Conservation (phyloP, 2,888 invertebrate species). For the Morpho deidamia region DNA sequence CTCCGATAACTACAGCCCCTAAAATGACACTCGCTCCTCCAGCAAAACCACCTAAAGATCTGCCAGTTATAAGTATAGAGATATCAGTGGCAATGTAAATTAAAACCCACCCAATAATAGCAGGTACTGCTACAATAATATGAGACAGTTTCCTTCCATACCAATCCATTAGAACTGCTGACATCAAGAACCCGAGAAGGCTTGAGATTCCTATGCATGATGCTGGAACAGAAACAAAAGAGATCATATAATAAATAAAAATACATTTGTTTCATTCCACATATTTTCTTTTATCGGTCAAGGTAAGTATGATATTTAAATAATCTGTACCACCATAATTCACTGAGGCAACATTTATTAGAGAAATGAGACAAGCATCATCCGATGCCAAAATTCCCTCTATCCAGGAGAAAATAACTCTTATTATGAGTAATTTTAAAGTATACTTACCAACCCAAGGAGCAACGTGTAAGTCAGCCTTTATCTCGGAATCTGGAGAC, state of each 20-base stretch:
- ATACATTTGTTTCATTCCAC: neutral
- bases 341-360: too few species aligned
- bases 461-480: constrained; percentile 35
- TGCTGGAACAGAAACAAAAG: constrained; percentile 32
- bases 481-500: constrained; percentile 36
- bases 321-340: too few species aligned
- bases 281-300: too few species aligned
- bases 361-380: too few species aligned
- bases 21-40: constrained; percentile 37
- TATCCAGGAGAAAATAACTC: too few species aligned
- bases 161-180: constrained; percentile 41
- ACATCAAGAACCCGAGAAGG: constrained; percentile 38
- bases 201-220: constrained; percentile 38
- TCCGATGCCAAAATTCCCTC: too few species aligned
- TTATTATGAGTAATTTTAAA: neutral
- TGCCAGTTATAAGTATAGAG: constrained; percentile 36
- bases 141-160: constrained; percentile 41
- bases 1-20: constrained; percentile 51
- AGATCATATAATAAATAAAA: neutral
- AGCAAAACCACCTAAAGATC: constrained; percentile 39
- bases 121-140: constrained; percentile 38
- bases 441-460: constrained; percentile 43
- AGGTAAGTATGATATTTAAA: too few species aligned
- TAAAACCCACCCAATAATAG: constrained; percentile 39
- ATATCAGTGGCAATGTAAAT: constrained; percentile 39